These are phyloP conservation scores for Melanchra persicariae DNA, from an alignment of 2,888 invertebrate species.

Conservation along the genomic window DNA sequence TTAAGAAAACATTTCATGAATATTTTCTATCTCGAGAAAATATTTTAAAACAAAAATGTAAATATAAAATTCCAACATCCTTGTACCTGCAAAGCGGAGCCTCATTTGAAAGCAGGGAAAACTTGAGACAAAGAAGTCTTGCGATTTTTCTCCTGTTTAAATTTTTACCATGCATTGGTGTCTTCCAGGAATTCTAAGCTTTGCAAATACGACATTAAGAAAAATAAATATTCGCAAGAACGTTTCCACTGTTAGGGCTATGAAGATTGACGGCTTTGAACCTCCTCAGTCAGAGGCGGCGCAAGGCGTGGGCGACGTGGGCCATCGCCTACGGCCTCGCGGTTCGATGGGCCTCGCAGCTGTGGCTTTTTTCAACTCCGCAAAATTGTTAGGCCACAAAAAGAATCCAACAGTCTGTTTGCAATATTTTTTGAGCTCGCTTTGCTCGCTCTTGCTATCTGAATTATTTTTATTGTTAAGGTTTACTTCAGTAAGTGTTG, in stretches of 20 bases:
- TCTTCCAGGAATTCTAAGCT: constrained; percentile 10
- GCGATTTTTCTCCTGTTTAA: constrained; percentile 37
- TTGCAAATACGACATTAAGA: neutral
- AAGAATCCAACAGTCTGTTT: too few species aligned
- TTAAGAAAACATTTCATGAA: constrained; percentile 46
- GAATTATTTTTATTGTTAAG: too few species aligned
- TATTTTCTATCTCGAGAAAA: constrained; percentile 38
- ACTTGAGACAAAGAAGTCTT: constrained; percentile 86
- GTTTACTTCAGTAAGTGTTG: too few species aligned
- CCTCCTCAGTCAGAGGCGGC: neutral
- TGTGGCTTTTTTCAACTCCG: too few species aligned
- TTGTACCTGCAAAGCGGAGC: constrained; percentile 46
- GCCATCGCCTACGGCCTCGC: too few species aligned
- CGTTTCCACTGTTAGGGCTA: neutral
- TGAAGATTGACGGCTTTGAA: neutral
- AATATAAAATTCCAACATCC: constrained; percentile 56
- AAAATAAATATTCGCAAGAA: neutral
- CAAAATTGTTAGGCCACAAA: too few species aligned
- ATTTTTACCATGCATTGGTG: constrained; percentile 19
- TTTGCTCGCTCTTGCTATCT: too few species aligned
- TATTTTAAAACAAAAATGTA: constrained; percentile 47
- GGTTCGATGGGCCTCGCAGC: too few species aligned
- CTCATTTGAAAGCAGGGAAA: constrained; percentile 89
- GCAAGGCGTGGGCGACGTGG: too few species aligned
- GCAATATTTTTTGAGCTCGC: too few species aligned